Conservation (phyloP, 2,113 vertebrate genomes). For the Saccopteryx leptura region DNA sequence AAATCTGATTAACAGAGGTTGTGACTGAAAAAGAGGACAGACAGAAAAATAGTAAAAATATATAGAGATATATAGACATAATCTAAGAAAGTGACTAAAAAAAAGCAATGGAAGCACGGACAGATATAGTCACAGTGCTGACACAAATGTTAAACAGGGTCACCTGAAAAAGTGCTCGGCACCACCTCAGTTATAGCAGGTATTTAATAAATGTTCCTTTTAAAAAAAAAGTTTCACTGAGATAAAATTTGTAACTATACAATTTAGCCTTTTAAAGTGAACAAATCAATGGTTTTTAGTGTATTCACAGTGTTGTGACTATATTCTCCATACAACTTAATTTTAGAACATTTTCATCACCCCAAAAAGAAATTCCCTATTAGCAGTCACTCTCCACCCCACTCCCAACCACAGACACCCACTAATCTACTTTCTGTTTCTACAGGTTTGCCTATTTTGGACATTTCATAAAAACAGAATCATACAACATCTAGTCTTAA, state of each 20-base stretch:
- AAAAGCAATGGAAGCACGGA: background rate
- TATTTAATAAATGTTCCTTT: background rate
- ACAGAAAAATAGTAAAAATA: background rate
- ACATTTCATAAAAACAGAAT: too few species aligned
- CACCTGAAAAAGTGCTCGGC: background rate
- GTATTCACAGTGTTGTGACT: conserved; percentile 22
- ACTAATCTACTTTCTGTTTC: too few species aligned
- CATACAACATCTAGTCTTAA: background rate
- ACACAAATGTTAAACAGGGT: background rate
- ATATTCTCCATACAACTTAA: background rate
- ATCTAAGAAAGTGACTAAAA: background rate
- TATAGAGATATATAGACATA: background rate
- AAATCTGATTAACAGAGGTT: background rate
- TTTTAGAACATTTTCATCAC: conserved; percentile 30
- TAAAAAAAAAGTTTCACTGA: background rate
- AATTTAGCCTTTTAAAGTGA: background rate
- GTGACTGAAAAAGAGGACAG: background rate
- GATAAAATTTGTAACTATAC: background rate
- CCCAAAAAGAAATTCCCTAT: too few species aligned
- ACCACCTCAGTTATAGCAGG: background rate
- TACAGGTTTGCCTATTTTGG: too few species aligned
- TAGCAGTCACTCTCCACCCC: too few species aligned
- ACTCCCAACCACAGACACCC: too few species aligned
- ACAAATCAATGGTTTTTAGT: background rate
- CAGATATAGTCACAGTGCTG: background rate